These are phyloP conservation scores for Solenopsis invicta DNA, from an alignment of 1,140 invertebrate species.

Conservation along the genomic window DNA sequence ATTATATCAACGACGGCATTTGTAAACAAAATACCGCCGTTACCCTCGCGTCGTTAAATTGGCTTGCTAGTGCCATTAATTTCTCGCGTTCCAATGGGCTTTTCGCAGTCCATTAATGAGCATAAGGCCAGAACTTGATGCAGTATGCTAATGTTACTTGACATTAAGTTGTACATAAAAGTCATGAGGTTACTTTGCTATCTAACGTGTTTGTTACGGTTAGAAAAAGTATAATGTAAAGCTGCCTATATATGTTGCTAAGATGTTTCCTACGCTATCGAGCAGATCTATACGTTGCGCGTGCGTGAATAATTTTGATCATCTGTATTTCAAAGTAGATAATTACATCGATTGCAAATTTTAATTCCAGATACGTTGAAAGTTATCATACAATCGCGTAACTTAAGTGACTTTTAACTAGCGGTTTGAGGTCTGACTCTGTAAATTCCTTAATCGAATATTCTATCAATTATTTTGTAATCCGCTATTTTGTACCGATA, in stretches of 20 bases:
- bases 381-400: background rate
- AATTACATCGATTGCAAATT: slow-evolving; percentile 10
- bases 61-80: slow-evolving; percentile 27
- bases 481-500: slow-evolving; percentile 26
- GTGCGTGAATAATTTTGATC: slow-evolving; percentile 6
- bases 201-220: background rate
- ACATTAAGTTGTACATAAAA: slow-evolving; percentile 54
- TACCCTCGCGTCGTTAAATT: slow-evolving; percentile 35
- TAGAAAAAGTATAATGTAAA: slow-evolving; percentile 25
- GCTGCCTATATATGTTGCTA: slow-evolving; percentile 33
- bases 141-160: slow-evolving; percentile 34
- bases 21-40: slow-evolving; percentile 43
- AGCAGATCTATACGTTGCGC: background rate
- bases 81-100: slow-evolving; percentile 34
- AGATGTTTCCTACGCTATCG: slow-evolving; percentile 22
- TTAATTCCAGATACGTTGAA: slow-evolving; percentile 20
- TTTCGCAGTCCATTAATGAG: background rate
- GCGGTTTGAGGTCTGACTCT: background rate
- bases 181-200: slow-evolving; percentile 33
- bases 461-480: slow-evolving; percentile 29
- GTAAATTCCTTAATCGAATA: slow-evolving; percentile 23
- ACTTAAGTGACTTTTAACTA: slow-evolving; percentile 9
- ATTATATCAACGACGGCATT: slow-evolving; percentile 9
- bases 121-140: slow-evolving; percentile 27
- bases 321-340: background rate